These are phyloP conservation scores for Amphilophus citrinellus DNA, from an alignment of 2,113 vertebrate genomes.

Conservation along the genomic window DNA sequence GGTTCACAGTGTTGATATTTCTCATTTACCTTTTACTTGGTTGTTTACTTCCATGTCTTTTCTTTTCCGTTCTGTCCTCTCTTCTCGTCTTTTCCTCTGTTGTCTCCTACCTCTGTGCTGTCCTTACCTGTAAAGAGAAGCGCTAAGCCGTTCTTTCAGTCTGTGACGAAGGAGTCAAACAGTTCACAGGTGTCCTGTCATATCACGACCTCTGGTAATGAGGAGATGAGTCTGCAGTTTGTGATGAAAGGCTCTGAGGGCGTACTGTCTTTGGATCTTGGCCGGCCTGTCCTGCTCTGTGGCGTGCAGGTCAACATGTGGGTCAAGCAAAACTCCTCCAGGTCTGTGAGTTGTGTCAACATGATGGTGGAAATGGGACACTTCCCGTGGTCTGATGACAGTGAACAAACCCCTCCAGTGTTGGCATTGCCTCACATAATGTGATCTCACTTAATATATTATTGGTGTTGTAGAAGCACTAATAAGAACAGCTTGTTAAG, in stretches of 20 bases:
- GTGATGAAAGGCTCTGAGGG: conserved; percentile 93
- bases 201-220: conserved; percentile 90
- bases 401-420: conserved; percentile 68
- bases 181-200: conserved; percentile 94
- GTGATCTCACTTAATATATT: conserved; percentile 22
- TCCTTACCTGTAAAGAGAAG: conserved; percentile 92
- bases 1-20: conserved; percentile 17
- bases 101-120: conserved; percentile 84
- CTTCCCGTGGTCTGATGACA: conserved; percentile 88
- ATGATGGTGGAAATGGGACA: conserved; percentile 87
- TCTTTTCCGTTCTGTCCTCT: conserved; percentile 11
- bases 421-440: conserved; percentile 19
- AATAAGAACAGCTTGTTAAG: conserved; percentile 17
- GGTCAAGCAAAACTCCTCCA: conserved; percentile 93
- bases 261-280: conserved; percentile 89
- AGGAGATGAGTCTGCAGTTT: conserved; percentile 91
- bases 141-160: conserved; percentile 93
- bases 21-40: conserved; percentile 21
- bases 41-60: conserved; percentile 37
- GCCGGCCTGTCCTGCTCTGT: conserved; percentile 88
- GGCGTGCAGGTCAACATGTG: conserved; percentile 94
- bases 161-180: conserved; percentile 93
- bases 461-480: conserved; percentile 24
- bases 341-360: conserved; percentile 89
- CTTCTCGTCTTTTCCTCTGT: not conserved